Base-by-base conservation (phyloP, 2,113 vertebrate species). In the Pimephales promelas region DNA sequence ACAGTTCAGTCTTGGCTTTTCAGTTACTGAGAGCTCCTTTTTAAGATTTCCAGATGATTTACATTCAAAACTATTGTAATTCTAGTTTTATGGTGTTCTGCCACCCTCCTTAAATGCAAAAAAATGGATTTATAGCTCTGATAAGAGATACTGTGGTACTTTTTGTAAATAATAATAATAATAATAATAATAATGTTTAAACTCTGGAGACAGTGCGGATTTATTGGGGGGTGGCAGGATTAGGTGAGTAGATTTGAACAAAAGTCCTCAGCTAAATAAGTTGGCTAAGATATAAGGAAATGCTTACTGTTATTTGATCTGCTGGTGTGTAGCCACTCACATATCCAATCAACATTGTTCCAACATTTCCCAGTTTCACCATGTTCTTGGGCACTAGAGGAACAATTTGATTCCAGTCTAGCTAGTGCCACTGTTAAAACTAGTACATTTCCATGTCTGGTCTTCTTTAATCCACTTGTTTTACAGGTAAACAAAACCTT, bases 231-330 rank as follows among this genome's bases (percentile, higher is more conserved):
- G 57, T 16, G 31, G 77, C 40, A 47, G 77, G 43, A 79, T 66
- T 34, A 64, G 13, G 52, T 7, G 31, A 59, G 74, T 31, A 61
- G 49, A 40, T 68, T 64, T 54, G 82, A 54, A 56, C 57, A 24
- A 77, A 49, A 26, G 74, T 77, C 47, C 74, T 68, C 18, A 62
- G 56, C 61, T 64, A 56, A 84, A 75, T 57, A 74, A 70, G n/a
- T 36, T 56, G 64, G 31, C 26, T 40, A 36, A 28, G 47, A 64
- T 68, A n/a, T 54, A 49, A 83, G 47, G 74, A 83, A 66, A 62
- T 26, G 45, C 59, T 83, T 77, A 28, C 73, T 75, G 73, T 66
- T 26, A 75, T 47, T 66, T 78, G 59, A 64, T 64, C 73, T 66
- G 54, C 56, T 79, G 77, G 40, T 66, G 34, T 66, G 43, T 28